Evolutionary conservation across 2,888 invertebrate genomes (phyloP).

Genomic region (Ceriagrion tenellum): DNA sequence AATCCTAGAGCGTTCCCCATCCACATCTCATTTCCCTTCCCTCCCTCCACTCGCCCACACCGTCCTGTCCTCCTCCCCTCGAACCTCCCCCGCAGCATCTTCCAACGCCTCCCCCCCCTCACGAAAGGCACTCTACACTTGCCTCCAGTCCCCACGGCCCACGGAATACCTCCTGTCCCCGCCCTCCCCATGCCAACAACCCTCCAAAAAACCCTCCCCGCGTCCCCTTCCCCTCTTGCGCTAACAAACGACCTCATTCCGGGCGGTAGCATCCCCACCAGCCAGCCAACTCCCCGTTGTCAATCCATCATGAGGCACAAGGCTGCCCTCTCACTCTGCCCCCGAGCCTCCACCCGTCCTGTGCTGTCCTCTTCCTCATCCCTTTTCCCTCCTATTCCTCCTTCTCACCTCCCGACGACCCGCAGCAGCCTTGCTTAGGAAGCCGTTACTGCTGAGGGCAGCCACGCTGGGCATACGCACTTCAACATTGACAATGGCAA

Average conservation of each 20-base stretch:
- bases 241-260: constrained; percentile 44
- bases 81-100: neutral
- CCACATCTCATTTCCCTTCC: neutral
- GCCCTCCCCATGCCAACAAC: no score
- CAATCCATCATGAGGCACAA: constrained; percentile 28
- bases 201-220: neutral
- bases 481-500: neutral
- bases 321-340: neutral
- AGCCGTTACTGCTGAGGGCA: neutral
- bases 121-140: neutral
- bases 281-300: constrained; percentile 22
- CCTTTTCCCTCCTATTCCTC: no score
- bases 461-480: neutral
- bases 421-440: no score
- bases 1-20: neutral
- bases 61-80: neutral
- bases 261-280: neutral
- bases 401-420: neutral
- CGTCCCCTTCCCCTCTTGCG: neutral
- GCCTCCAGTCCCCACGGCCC: neutral
- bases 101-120: neutral
- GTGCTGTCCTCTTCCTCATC: neutral
- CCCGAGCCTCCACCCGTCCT: neutral
- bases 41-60: neutral
- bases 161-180: neutral